A percentile compares a stretch with the other conserved stretches of the same genome.
Evolutionary conservation across 2,797 vertebrate genomes (phyloP).

Genomic region (Xyrichtys novacula): DNA sequence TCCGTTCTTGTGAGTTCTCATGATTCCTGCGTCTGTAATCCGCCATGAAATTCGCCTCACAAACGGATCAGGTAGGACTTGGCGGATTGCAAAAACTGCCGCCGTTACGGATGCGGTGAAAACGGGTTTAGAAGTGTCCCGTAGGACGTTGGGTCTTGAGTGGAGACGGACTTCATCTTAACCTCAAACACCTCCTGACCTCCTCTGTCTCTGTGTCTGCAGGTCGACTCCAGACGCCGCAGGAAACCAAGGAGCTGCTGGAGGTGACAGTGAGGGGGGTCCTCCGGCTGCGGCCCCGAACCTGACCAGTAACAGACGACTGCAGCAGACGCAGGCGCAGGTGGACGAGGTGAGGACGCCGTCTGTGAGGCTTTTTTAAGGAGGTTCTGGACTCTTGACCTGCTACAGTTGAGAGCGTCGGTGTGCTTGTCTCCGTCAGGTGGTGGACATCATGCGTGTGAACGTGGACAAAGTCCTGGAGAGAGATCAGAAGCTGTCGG

Average conservation of each 20-base stretch:
- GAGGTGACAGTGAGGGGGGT: constrained; percentile 84
- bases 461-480: constrained; percentile 94
- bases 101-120: too few species aligned
- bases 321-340: constrained; percentile 92
- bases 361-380: too few species aligned
- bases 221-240: constrained; percentile 85
- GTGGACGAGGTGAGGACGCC: constrained; percentile 89
- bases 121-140: too few species aligned
- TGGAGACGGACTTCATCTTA: not conserved
- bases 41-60: too few species aligned
- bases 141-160: too few species aligned
- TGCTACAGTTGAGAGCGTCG: not conserved
- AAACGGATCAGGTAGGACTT: too few species aligned
- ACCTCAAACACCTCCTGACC: too few species aligned
- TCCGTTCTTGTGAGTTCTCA: too few species aligned
- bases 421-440: constrained; percentile 74
- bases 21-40: too few species aligned
- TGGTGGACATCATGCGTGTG: constrained; percentile 92
- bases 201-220: not conserved
- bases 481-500: constrained; percentile 89
- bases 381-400: not conserved
- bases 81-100: too few species aligned
- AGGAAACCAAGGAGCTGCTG: constrained; percentile 56
- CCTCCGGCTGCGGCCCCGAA: constrained; percentile 79
- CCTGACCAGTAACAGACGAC: constrained; percentile 86